These are phyloP conservation scores for Linhomoeus sp. DNA, from an alignment of 2,888 invertebrate genomes.

Conservation along the genomic window DNA sequence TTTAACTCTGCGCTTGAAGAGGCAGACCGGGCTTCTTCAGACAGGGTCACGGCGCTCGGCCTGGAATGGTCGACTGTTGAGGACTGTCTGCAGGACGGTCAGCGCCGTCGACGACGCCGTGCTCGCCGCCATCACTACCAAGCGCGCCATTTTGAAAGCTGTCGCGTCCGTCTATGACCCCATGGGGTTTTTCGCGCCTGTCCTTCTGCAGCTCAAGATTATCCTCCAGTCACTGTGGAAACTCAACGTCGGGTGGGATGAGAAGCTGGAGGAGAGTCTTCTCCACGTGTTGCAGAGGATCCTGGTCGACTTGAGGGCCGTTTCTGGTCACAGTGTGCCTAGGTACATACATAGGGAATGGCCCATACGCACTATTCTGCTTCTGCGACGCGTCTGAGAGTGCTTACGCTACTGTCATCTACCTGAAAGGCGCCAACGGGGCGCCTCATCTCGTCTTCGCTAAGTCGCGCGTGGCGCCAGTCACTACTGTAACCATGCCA, in stretches of 20 bases:
- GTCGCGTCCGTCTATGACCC: constrained; percentile 18
- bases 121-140: constrained; percentile 8
- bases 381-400: constrained; percentile 10
- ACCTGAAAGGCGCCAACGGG: neutral
- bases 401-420: constrained; percentile 8
- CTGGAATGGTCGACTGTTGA: no score
- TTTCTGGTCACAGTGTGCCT: neutral
- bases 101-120: neutral
- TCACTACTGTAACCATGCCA: no score
- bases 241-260: constrained; percentile 15
- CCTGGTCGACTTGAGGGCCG: neutral
- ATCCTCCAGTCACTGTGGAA: constrained; percentile 16
- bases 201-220: constrained; percentile 12
- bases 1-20: no score
- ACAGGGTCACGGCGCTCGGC: no score
- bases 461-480: no score
- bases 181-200: constrained; percentile 14
- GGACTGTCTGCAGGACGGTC: neutral
- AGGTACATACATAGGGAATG: neutral
- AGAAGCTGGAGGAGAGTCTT: constrained; percentile 6
- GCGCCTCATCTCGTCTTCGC: no score
- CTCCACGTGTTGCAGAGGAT: neutral
- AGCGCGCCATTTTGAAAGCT: constrained; percentile 11
- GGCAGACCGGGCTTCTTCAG: no score
- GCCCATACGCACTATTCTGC: neutral